Evolutionary conservation across 2,113 vertebrate species (phyloP), one percentile per base, ranked within the genome.

Genomic region (Dasyprocta punctata): DNA sequence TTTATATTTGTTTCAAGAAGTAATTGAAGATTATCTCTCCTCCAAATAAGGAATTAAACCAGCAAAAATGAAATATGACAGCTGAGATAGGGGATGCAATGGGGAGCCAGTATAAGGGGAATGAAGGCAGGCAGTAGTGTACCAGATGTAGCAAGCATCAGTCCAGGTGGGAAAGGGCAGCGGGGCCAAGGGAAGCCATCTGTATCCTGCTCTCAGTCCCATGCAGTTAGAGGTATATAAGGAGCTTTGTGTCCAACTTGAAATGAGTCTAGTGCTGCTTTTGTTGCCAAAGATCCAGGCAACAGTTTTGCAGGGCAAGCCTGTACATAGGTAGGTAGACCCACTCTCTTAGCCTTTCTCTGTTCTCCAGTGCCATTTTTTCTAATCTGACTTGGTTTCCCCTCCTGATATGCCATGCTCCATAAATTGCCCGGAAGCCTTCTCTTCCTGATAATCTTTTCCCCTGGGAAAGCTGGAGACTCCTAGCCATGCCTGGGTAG

Each of bases 71-170:
- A 89, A 54, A 90, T 12, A 33, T 26, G 71, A 73, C 52, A 67
- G 2, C 5, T 24, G 71, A 65, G 80, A 61, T 4, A 16, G 41
- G 63, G 63, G 36, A 58, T 2, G 49, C 52, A 38, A 14, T 0
- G 44, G 10, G 9, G 7, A 49, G 17, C 33, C n/a, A 75, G 52
- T 63, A 47, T 26, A 2, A n/a, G n/a, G 47, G 4, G 0, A 33
- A 17, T 56, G 3, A 10, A 19, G 33, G 24, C 65, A 60, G 75
- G n/a, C 36, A 52, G 60, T 13, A 69, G 26, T 28, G 12, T 3
- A 0, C 41, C 9, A 4, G 7, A 30, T 0, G 0, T 13, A 30
- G 36, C 83, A 52, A 33, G 16, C 0, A 0, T 9, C 60, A 36
- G 28, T 63, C 28, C 1, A 12, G 67, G 5, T 4, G 30, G 19